These are phyloP conservation scores for Luperina testacea DNA, from an alignment of 2,888 invertebrate genomes.

Conservation along the genomic window DNA sequence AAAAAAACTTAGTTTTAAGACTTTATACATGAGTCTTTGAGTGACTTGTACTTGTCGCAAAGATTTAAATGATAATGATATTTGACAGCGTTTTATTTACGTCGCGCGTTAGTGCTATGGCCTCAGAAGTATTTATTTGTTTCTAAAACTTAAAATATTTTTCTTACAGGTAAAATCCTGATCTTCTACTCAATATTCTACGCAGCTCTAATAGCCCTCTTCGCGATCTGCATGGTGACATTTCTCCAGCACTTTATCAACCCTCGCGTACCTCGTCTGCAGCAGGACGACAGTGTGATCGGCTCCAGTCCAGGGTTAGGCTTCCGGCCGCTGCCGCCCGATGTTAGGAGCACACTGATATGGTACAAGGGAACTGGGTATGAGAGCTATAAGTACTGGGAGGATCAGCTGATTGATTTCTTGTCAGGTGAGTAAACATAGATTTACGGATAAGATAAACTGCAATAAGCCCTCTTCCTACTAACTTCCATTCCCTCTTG, in stretches of 20 bases:
- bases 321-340: conserved; percentile 97
- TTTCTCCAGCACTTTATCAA: conserved; percentile 97
- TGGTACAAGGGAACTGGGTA: conserved; percentile 96
- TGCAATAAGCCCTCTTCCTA: not conserved
- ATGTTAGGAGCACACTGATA: conserved; percentile 98
- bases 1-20: too few species aligned
- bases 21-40: too few species aligned
- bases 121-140: not conserved
- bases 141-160: conserved; percentile 3
- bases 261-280: conserved; percentile 96
- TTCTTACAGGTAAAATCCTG: conserved; percentile 95
- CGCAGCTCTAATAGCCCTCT: conserved; percentile 95
- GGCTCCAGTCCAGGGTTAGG: conserved; percentile 98
- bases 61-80: too few species aligned
- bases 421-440: conserved; percentile 92
- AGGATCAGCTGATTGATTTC: conserved; percentile 93
- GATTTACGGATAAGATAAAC: not conserved
- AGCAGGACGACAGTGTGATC: conserved; percentile 95
- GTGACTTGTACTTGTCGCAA: too few species aligned
- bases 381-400: conserved; percentile 95
- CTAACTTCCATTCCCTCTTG: too few species aligned
- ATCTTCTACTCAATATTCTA: conserved; percentile 98
- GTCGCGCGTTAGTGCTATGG: not conserved
- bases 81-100: not conserved
- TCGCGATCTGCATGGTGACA: conserved; percentile 97